These are phyloP conservation scores for Microplitis manilae DNA, from an alignment of 2,888 invertebrate species.

Conservation along the genomic window DNA sequence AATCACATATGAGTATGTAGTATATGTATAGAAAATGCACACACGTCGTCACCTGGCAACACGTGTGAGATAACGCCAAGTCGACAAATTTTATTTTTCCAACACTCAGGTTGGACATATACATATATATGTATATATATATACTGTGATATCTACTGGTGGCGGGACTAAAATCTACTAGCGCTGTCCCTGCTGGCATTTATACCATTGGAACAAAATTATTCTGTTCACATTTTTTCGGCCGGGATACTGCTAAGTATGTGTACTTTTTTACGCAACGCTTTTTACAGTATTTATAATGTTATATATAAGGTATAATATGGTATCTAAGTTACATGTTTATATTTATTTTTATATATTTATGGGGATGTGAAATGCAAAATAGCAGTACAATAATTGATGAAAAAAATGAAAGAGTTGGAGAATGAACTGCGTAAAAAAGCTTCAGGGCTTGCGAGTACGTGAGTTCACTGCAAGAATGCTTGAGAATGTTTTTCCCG, in stretches of 20 bases:
- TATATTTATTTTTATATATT: no score
- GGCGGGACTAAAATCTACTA: no score
- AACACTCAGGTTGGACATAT: conserved; percentile 7
- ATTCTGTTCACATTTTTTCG: conserved; percentile 37
- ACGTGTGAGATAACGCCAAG: conserved; percentile 34
- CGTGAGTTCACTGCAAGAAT: conserved; percentile 27
- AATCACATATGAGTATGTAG: not conserved
- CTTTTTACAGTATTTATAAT: no score
- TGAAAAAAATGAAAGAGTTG: conserved; percentile 5
- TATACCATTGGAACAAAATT: conserved; percentile 22
- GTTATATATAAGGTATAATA: no score
- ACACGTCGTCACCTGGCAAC: not conserved
- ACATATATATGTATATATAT: not conserved
- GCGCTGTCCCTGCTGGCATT: conserved; percentile 2
- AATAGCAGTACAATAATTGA: conserved; percentile 1
- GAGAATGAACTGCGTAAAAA: not conserved
- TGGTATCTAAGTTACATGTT: no score
- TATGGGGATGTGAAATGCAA: no score
- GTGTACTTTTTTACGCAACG: conserved; percentile 18
- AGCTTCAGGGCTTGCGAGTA: not conserved
- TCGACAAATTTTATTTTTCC: conserved; percentile 42
- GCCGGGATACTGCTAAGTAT: not conserved
- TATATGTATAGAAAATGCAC: not conserved
- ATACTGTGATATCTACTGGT: not conserved
- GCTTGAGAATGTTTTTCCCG: not conserved